Percentiles rank a stretch among this genome's conserved stretches.
These are phyloP conservation scores for Tipula vernalis DNA, from an alignment of 2,888 invertebrate genomes.

Conservation along the genomic window DNA sequence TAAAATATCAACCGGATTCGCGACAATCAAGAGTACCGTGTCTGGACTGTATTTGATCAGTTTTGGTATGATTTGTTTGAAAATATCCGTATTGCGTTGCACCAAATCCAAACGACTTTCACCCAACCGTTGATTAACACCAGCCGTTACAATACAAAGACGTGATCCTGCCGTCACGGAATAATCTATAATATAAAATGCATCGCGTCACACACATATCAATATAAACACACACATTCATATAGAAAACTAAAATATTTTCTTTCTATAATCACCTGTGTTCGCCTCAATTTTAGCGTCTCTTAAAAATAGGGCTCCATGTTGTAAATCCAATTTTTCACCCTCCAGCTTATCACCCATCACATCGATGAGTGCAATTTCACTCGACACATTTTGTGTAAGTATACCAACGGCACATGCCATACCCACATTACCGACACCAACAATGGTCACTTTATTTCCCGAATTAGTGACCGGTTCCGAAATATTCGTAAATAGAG, in stretches of 20 bases:
- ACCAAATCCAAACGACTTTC: constrained; percentile 66
- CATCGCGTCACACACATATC: background rate
- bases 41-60: constrained; percentile 54
- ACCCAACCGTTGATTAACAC: constrained; percentile 66
- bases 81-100: constrained; percentile 70
- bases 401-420: constrained; percentile 78
- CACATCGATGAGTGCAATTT: constrained; percentile 71
- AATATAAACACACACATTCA: no score
- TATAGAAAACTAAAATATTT: background rate
- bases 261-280: constrained; percentile 36
- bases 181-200: constrained; percentile 42
- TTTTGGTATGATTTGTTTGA: constrained; percentile 62
- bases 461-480: constrained; percentile 32
- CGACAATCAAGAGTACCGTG: constrained; percentile 64
- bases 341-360: constrained; percentile 73
- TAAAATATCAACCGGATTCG: constrained; percentile 79
- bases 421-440: constrained; percentile 85
- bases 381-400: constrained; percentile 69
- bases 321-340: constrained; percentile 84
- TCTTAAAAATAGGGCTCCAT: constrained; percentile 71
- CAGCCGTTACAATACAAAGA: constrained; percentile 75
- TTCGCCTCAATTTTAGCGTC: constrained; percentile 67
- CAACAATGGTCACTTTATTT: constrained; percentile 74
- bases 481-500: constrained; percentile 15
- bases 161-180: constrained; percentile 57